Percentiles rank a stretch among this genome's conserved stretches.
phyloP scores from a whole-genome alignment of 53 echinoderm and acorn worm species.

The Holothuria leucospilota region DNA sequence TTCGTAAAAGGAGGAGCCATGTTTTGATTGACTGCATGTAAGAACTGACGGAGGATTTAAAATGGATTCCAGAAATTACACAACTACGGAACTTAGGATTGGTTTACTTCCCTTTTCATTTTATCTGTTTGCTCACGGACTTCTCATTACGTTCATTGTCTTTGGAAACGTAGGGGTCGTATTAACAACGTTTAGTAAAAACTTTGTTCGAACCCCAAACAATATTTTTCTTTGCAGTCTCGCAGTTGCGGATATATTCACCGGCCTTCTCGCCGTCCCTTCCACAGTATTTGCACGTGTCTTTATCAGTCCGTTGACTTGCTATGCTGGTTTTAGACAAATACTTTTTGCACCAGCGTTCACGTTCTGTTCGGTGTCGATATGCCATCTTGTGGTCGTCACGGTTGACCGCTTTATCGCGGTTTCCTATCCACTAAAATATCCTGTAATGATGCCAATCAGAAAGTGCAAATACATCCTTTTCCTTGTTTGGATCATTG shows the following conservation, averaged over 20 bases:
- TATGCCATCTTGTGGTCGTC: slow-evolving; percentile 2
- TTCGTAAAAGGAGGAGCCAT: no score
- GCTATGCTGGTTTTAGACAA: neutral
- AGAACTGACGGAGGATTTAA: no score
- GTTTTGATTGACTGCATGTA: no score
- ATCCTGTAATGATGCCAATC: slow-evolving; percentile 12
- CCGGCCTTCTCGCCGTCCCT: slow-evolving; percentile 2
- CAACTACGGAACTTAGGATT: no score
- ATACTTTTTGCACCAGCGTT: slow-evolving; percentile 2
- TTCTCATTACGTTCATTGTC: neutral
- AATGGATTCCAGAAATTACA: no score
- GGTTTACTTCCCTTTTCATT: neutral
- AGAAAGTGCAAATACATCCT: neutral
- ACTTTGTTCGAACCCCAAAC: slow-evolving; percentile 5
- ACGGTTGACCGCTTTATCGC: slow-evolving; percentile 33
- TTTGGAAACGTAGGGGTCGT: slow-evolving; percentile 12
- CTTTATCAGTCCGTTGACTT: slow-evolving; percentile 23
- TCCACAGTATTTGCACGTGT: neutral
- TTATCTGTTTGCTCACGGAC: neutral
- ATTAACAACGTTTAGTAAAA: neutral
- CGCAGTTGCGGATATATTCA: slow-evolving; percentile 29
- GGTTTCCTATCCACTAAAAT: slow-evolving; percentile 17
- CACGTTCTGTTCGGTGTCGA: slow-evolving; percentile 4
- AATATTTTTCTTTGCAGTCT: slow-evolving; percentile 15
- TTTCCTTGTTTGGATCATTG: neutral